Evolutionary conservation across 92 coral and sea anemone genomes (phyloP).

Genomic region (Phenganax stokvisi): DNA sequence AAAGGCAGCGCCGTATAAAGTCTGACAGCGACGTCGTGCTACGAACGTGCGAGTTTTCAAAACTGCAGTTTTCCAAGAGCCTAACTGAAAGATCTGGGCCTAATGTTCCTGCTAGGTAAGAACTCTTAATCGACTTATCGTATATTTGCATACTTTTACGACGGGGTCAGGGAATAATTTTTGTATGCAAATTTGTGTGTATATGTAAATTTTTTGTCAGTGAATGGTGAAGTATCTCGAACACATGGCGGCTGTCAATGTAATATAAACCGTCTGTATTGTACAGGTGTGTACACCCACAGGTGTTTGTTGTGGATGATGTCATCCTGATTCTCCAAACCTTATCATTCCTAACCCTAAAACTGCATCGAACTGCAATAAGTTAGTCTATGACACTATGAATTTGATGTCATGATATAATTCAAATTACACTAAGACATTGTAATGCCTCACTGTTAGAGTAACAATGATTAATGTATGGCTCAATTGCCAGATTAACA

Average conservation of each 20-base stretch:
- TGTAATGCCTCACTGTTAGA: too few relatives aligned
- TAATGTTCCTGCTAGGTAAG: not conserved
- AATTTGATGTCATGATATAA: too few relatives aligned
- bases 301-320: too few relatives aligned
- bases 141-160: not conserved
- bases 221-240: not conserved
- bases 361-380: too few relatives aligned
- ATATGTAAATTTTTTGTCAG: not conserved
- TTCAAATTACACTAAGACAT: too few relatives aligned
- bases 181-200: not conserved
- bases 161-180: constrained; percentile 6
- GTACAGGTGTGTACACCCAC: too few relatives aligned
- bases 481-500: too few relatives aligned
- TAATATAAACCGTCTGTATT: not conserved
- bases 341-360: too few relatives aligned
- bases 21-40: not conserved
- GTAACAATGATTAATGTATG: too few relatives aligned
- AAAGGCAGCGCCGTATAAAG: too few relatives aligned
- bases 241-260: not conserved
- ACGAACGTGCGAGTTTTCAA: constrained; percentile 1
- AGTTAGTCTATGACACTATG: too few relatives aligned
- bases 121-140: not conserved
- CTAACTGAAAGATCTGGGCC: constrained; percentile 1
- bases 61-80: not conserved
- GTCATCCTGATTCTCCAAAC: too few relatives aligned